These are phyloP conservation scores for Bombus turneri DNA, from an alignment of 1,140 invertebrate species.

Conservation along the genomic window DNA sequence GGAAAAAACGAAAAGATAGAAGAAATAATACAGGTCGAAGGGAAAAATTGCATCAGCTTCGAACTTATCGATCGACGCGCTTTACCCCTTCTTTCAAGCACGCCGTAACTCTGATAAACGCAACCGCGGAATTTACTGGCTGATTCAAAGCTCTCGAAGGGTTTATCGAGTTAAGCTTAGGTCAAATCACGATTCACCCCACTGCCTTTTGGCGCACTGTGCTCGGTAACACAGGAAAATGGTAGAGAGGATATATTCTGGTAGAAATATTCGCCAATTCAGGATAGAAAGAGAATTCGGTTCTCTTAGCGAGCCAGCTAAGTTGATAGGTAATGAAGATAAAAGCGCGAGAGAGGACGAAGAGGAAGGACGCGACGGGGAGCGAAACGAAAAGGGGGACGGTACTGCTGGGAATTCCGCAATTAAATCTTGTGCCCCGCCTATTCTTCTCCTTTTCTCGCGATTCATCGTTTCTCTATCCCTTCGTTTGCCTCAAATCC, in stretches of 20 bases:
- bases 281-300: constrained; percentile 27
- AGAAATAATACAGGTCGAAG: too few species aligned
- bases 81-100: neutral
- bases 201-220: neutral
- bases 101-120: constrained; percentile 29
- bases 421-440: constrained; percentile 62
- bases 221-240: neutral
- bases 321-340: constrained; percentile 69
- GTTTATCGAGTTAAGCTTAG: constrained; percentile 63
- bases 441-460: constrained; percentile 15
- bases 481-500: neutral
- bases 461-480: constrained; percentile 1
- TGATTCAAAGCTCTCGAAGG: constrained; percentile 19
- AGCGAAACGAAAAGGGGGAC: neutral
- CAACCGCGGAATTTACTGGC: constrained; percentile 25
- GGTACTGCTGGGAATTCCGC: constrained; percentile 53
- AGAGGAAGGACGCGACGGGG: neutral
- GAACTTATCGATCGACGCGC: constrained; percentile 27
- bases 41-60: neutral
- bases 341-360: constrained; percentile 30
- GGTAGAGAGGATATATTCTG: constrained; percentile 22
- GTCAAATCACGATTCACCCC: constrained; percentile 51
- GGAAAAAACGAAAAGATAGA: too few species aligned
- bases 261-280: constrained; percentile 59
- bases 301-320: constrained; percentile 37